Base-by-base conservation (phyloP, 2,888 invertebrate species). In the Orthonychiurus folsomi region DNA sequence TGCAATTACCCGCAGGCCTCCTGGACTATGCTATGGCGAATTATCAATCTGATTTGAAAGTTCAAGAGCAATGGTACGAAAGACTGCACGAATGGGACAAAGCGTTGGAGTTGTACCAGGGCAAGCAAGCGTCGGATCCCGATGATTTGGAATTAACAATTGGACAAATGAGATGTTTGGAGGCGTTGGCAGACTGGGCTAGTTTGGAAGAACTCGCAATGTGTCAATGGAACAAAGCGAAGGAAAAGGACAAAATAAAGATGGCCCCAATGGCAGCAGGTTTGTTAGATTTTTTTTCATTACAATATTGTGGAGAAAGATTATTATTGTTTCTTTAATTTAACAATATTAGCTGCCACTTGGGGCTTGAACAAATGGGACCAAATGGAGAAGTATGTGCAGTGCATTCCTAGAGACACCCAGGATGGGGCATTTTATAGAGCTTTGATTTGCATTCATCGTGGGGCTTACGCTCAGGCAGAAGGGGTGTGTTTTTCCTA, bases 11-110 rank as follows among this genome's bases (percentile, higher is more conserved):
- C 26, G n/a, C 62, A 77, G 78, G 78, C 18, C 79, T 93, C 1
- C 77, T 99, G 2, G 89, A 91, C 74, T 88, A 91, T 75, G 93
- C 93, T 1, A 91, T 90, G 84, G 87, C 84, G 23, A 84, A 88
- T 74, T 84, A 87, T 26, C 86, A 84, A 66, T 84, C 84, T 60
- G 80, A 81, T 54, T 76, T 77, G 15, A 79, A 80, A 71, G 83
- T 86, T 0, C 87, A 91, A 77, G 93, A 96, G 56, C 83, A 93
- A 5, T 99, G 99, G 99, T 96, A 96, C 77, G 99, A 99, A 77
- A 97, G 99, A 78, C 80, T 99, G 1, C 96, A 99, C 78, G 94
- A 96, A 76, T 99, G 97, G 97, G 94, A 96, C 73, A 92, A 92
- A 75, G 99, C 99, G 0, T 79, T 96, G 52, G 84, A 86, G 66